Evolutionary conservation across 2,797 vertebrate species (phyloP), one percentile per base, ranked within the genome.

Genomic region (Falco peregrinus): DNA sequence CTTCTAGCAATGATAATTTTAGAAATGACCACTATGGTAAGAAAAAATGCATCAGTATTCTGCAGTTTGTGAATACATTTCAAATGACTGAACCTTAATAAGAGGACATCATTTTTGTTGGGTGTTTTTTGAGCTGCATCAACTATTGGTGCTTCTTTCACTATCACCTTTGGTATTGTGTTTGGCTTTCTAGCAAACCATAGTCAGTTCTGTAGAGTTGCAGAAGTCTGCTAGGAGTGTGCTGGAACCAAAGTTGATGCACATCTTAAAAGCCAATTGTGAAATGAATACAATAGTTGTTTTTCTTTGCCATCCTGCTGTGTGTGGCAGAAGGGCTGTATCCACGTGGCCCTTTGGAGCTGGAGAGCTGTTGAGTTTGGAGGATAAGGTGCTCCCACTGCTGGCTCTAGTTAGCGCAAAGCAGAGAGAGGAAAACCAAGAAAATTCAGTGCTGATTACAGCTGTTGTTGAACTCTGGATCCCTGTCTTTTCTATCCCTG

Each of bases 381-480:
- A 93, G 31, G 84, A 91, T 93, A 95, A 90, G 87, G 80, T 95
- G 89, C 83, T 95, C 89, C 84, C 77, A 85, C 91, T 94, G 87
- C 91, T 95, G 93, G 90, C 29, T 96, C 75, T 89, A 87, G 84
- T 71, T 93, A 86, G 79, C 83, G 89, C 31, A 75, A 94, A 87
- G 41, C 75, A 79, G 71, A 53, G 47, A 76, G n/a, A 81, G 39
- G 57, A 84, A 94, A 92, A 37, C 3, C 10, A 57, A 67, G 43
- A 94, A 90, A 87, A 84, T 77, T 91, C 59, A 45, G 50, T 39
- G 17, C 56, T 87, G 71, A 86, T 93, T 94, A 70, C 81, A 76
- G 80, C 53, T 90, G 2, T 67, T 87, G 65, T 78, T 79, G 92
- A 85, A 69, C 80, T 87, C 71, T 43, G 47, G 50, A 35, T 92